Evolutionary conservation across 2,888 invertebrate genomes (phyloP), one percentile per base, ranked within the genome.

Genomic region (Congeria kusceri): DNA sequence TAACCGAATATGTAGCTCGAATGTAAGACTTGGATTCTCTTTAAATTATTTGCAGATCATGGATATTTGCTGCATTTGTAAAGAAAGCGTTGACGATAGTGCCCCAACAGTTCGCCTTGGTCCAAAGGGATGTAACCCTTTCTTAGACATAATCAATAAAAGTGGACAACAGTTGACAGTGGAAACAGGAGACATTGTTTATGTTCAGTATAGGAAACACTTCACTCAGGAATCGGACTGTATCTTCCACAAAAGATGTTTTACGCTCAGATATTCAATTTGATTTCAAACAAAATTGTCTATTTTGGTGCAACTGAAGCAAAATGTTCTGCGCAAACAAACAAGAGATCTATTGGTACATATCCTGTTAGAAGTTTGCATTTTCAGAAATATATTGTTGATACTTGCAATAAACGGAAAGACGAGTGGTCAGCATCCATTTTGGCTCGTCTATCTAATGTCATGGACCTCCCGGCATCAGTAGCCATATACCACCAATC

Each of bases 401-500:
- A 49, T 20, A 5, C 5, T 18, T 75, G 75, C 53, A 20, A 62
- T 23, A 15, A 56, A 25, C 15, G 69, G 25, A 29, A 46, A 49
- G 75, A 69, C 27, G 29, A 62, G 32, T 75, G 68, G 75, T 61
- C 68, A 11, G 11, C 9, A n/a, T 20, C 29, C n/a, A 68, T 63
- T 13, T 18, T 18, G 4, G 23, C 11, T 46, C 7, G 58, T 13
- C 23, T 64, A 15, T n/a, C 25, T 9, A 7, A 13, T 58, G 70
- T 65, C 5, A 46, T 58, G 53, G 74, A 78, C 46, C 53, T 78
- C 13, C 78, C 49, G 32, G 78, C 73, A 46, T 73, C 78, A 59
- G 73, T 74, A 39, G 64, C 58, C n/a, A n/a, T 70, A 9, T 77
- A 77, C 53, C 77, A 77, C 32, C 66, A 77, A 56, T 27, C 39